phyloP scores from a whole-genome alignment of 2,797 vertebrate genomes.

The Pterois miles region DNA sequence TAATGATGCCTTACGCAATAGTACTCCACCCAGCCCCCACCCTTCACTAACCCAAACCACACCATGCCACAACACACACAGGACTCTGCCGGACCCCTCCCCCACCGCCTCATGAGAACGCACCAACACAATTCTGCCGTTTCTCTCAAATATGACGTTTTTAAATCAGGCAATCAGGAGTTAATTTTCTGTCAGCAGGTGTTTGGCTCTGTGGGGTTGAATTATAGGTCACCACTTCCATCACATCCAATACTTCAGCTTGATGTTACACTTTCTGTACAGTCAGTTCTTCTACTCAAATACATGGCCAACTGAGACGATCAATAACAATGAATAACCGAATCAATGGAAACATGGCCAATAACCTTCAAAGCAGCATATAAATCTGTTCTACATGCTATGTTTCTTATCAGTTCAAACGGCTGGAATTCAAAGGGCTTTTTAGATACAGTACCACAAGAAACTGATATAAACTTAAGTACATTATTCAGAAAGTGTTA shows the following conservation, averaged over 20 bases:
- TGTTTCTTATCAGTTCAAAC: no score
- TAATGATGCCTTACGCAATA: conserved; percentile 71
- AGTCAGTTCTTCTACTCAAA: not conserved
- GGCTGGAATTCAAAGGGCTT: not conserved
- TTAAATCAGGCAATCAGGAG: not conserved
- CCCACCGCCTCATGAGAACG: conserved; percentile 29
- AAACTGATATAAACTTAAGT: no score
- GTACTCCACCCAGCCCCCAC: conserved; percentile 74
- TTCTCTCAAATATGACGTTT: not conserved
- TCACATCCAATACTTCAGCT: not conserved
- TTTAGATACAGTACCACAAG: not conserved
- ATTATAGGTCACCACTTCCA: not conserved
- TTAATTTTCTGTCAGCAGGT: not conserved
- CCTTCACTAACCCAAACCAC: conserved; percentile 64
- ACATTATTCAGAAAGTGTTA: no score
- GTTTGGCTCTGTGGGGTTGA: not conserved
- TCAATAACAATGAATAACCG: not conserved
- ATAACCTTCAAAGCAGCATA: not conserved
- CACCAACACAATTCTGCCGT: not conserved
- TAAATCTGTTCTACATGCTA: not conserved
- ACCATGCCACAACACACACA: conserved; percentile 49
- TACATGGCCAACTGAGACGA: not conserved
- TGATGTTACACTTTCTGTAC: not conserved
- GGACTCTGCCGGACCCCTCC: conserved; percentile 25
- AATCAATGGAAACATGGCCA: not conserved